Percentiles rank a stretch among this genome's conserved stretches.
Conservation (phyloP, 2,888 invertebrate genomes). For the Griposia aprilina region DNA sequence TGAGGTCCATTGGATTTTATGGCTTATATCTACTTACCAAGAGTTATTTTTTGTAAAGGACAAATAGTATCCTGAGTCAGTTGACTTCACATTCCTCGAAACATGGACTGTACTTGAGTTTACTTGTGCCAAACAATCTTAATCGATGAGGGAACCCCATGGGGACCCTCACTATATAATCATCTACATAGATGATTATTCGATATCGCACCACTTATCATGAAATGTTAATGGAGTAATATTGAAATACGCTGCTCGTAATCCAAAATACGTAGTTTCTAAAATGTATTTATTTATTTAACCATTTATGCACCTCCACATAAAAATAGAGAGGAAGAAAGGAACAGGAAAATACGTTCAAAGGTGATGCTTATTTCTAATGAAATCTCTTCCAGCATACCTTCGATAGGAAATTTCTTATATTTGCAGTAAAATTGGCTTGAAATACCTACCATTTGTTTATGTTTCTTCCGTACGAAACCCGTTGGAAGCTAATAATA, state of each 20-base stretch:
- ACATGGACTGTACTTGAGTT: neutral
- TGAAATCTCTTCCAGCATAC: too few species aligned
- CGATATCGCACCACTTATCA: too few species aligned
- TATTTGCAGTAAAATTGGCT: neutral
- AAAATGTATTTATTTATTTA: too few species aligned
- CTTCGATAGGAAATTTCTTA: too few species aligned
- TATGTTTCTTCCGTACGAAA: neutral
- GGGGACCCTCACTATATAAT: neutral
- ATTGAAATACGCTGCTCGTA: neutral
- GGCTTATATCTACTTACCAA: neutral
- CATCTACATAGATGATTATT: neutral
- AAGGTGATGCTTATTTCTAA: too few species aligned
- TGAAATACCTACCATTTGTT: neutral
- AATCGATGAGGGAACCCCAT: neutral
- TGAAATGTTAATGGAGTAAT: too few species aligned
- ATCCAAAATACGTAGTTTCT: constrained; percentile 1
- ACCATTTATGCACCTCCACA: too few species aligned
- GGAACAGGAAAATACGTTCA: too few species aligned
- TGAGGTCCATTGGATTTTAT: constrained; percentile 5
- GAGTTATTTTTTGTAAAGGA: neutral
- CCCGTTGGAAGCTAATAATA: neutral
- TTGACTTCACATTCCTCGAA: neutral
- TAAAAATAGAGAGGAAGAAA: too few species aligned
- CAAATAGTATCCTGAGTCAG: neutral
- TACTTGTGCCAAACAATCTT: neutral